A percentile compares a stretch with the other conserved stretches of the same genome.
Evolutionary conservation across 2,888 invertebrate genomes (phyloP).

Genomic region (Lumbricus terrestris): DNA sequence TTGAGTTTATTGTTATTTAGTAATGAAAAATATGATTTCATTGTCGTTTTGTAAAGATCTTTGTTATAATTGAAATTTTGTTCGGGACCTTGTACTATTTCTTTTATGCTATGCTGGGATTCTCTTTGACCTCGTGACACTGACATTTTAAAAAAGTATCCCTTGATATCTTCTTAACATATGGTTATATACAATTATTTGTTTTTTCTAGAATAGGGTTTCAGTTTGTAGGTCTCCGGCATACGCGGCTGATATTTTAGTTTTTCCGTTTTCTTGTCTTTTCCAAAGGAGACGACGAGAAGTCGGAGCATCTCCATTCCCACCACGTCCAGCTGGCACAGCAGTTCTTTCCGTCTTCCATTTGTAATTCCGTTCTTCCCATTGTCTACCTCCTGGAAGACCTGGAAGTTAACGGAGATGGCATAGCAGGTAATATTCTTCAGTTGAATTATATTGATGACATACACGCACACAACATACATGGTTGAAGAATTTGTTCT

Average conservation of each 20-base stretch:
- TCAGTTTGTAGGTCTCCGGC: neutral
- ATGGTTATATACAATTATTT: neutral
- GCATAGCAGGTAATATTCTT: slow-evolving; percentile 68
- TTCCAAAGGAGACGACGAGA: slow-evolving; percentile 53
- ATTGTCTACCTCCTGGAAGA: slow-evolving; percentile 93
- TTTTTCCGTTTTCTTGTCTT: neutral
- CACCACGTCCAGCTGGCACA: slow-evolving; percentile 74
- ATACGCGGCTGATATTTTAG: neutral
- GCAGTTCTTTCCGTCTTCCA: slow-evolving; percentile 90
- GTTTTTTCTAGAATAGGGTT: neutral
- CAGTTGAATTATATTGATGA: neutral
- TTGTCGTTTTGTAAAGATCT: neutral
- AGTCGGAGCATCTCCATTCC: slow-evolving; percentile 50
- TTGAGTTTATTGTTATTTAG: neutral
- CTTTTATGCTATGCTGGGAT: neutral
- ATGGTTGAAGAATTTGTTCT: neutral
- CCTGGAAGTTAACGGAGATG: slow-evolving; percentile 88
- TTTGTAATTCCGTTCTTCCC: slow-evolving; percentile 92
- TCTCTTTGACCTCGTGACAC: neutral
- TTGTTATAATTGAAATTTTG: neutral
- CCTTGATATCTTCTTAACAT: neutral
- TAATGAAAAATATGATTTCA: neutral
- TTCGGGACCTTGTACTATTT: neutral
- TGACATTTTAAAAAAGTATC: neutral
- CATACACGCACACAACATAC: no score